A percentile compares a stretch with the other conserved stretches of the same genome.
Conservation (phyloP, 2,888 invertebrate genomes). For the Acanthococcus lagerstroemiae region DNA sequence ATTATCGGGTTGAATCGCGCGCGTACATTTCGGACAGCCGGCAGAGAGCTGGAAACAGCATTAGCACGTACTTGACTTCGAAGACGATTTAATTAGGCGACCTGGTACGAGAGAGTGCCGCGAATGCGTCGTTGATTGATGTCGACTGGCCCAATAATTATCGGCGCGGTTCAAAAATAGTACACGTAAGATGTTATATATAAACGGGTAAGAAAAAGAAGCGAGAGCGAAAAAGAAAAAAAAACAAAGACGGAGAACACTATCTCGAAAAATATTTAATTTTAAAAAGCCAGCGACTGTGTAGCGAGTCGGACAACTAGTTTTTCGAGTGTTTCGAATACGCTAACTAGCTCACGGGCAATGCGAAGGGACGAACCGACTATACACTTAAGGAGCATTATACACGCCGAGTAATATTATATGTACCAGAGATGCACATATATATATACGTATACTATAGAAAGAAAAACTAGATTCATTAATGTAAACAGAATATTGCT, state of each 20-base stretch:
- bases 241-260: background rate
- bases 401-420: too few species aligned
- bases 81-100: background rate
- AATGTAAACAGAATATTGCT: slow-evolving; percentile 28
- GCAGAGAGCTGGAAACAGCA: background rate
- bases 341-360: too few species aligned
- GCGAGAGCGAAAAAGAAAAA: background rate
- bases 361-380: too few species aligned
- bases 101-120: background rate
- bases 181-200: too few species aligned
- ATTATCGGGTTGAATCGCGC: slow-evolving; percentile 3
- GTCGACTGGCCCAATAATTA: slow-evolving; percentile 21
- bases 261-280: slow-evolving; percentile 16
- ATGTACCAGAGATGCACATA: background rate
- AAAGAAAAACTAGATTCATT: slow-evolving; percentile 23
- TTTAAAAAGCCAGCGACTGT: slow-evolving; percentile 15
- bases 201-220: background rate
- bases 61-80: background rate
- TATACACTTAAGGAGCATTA: too few species aligned
- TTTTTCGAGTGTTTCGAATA: background rate
- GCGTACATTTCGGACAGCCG: background rate
- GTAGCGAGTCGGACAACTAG: background rate
- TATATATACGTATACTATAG: background rate
- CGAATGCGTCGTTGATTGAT: slow-evolving; percentile 20
- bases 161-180: too few species aligned